Percentiles rank a stretch among this genome's conserved stretches.
phyloP scores from a whole-genome alignment of 2,113 vertebrate genomes.

The Carettochelys insculpta region DNA sequence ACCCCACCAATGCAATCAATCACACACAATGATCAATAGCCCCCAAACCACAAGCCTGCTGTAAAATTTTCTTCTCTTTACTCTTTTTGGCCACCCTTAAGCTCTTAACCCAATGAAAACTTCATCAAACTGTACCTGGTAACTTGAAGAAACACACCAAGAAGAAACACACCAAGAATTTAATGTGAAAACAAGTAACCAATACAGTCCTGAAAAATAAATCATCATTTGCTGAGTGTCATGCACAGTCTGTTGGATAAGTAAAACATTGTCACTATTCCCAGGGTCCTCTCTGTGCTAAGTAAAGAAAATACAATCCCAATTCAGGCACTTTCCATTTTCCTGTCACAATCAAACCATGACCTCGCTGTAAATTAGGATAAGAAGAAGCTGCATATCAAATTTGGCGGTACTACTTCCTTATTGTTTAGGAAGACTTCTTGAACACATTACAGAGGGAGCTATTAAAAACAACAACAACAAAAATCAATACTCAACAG shows the following conservation, averaged over 20 bases:
- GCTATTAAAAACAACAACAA: not conserved
- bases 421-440: too few relatives aligned
- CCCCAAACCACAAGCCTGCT: not conserved
- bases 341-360: too few relatives aligned
- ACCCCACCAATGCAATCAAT: not conserved
- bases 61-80: not conserved
- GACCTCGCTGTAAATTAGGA: too few relatives aligned
- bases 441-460: not conserved
- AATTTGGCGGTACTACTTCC: too few relatives aligned
- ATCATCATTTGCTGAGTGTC: not conserved
- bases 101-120: not conserved
- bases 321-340: too few relatives aligned
- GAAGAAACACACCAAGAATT: not conserved
- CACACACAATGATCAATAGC: not conserved
- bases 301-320: not conserved
- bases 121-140: not conserved
- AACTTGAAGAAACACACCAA: too few relatives aligned
- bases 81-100: not conserved
- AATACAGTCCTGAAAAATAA: not conserved
- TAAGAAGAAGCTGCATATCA: too few relatives aligned
- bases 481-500: not conserved
- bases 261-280: not conserved
- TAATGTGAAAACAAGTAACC: not conserved
- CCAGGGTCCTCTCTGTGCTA: not conserved
- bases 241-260: not conserved